A percentile compares a stretch with the other conserved stretches of the same genome.
These are phyloP conservation scores for Amyelois transitella DNA, from an alignment of 1,140 invertebrate species.

Conservation along the genomic window DNA sequence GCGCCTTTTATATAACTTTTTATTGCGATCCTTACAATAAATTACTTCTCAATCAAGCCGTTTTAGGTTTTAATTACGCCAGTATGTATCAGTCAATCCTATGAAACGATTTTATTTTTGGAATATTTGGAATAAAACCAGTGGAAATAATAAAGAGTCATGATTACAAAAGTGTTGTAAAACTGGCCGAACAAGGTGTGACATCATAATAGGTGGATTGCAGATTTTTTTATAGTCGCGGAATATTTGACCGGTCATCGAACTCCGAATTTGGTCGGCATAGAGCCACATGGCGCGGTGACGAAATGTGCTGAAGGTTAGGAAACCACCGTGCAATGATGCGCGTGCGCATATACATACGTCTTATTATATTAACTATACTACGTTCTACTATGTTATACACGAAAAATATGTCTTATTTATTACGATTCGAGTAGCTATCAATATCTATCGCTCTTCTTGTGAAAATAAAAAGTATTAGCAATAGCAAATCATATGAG, in stretches of 20 bases:
- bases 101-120: not conserved
- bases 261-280: constrained; percentile 41
- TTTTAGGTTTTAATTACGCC: constrained; percentile 3
- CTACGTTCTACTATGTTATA: too few relatives aligned
- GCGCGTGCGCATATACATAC: not conserved
- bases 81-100: not conserved
- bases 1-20: constrained; percentile 7
- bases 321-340: not conserved
- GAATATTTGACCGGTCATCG: constrained; percentile 55
- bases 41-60: constrained; percentile 3
- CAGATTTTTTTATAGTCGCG: constrained; percentile 43
- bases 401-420: not conserved
- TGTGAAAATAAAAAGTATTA: too few relatives aligned
- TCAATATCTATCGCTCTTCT: too few relatives aligned
- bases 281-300: constrained; percentile 25
- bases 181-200: constrained; percentile 26
- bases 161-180: constrained; percentile 25
- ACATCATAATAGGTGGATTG: constrained; percentile 40
- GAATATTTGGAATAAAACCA: not conserved
- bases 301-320: constrained; percentile 25
- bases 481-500: too few relatives aligned
- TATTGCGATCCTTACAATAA: not conserved
- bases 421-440: too few relatives aligned
- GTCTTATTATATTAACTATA: not conserved
- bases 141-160: constrained; percentile 11